phyloP scores from a whole-genome alignment of 2,113 vertebrate genomes.

The Thalassoma bifasciatum region DNA sequence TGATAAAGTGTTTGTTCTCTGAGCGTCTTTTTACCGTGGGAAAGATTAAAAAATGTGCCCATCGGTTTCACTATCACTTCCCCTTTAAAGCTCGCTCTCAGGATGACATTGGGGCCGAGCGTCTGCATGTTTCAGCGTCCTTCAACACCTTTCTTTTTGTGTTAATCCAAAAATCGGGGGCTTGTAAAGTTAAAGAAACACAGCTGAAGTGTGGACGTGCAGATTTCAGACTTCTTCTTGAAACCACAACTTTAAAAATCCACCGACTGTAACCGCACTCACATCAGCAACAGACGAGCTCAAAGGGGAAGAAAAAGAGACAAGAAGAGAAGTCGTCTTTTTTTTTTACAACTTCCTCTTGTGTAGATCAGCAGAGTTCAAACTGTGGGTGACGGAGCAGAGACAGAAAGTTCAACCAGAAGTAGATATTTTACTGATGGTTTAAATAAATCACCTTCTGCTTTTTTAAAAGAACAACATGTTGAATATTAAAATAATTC shows the following conservation, averaged over 20 bases:
- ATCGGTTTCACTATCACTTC: conserved; percentile 7
- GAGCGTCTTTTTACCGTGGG: background rate
- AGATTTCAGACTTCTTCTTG: background rate
- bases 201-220: background rate
- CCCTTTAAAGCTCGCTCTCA: background rate
- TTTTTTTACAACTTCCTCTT: conserved; percentile 5
- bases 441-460: too few relatives aligned
- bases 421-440: too few relatives aligned
- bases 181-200: background rate
- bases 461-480: too few relatives aligned
- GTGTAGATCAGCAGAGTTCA: background rate
- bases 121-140: background rate
- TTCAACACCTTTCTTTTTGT: background rate
- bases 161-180: background rate
- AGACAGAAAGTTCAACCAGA: background rate
- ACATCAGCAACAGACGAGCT: background rate
- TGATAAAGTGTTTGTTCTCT: background rate
- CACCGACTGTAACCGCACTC: background rate
- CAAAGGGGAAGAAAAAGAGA: background rate
- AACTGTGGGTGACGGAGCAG: background rate
- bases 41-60: background rate
- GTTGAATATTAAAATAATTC: too few relatives aligned
- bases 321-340: background rate
- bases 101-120: background rate
- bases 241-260: background rate